Evolutionary conservation across 2,797 vertebrate genomes (phyloP).

Genomic region (Lerista edwardsae): DNA sequence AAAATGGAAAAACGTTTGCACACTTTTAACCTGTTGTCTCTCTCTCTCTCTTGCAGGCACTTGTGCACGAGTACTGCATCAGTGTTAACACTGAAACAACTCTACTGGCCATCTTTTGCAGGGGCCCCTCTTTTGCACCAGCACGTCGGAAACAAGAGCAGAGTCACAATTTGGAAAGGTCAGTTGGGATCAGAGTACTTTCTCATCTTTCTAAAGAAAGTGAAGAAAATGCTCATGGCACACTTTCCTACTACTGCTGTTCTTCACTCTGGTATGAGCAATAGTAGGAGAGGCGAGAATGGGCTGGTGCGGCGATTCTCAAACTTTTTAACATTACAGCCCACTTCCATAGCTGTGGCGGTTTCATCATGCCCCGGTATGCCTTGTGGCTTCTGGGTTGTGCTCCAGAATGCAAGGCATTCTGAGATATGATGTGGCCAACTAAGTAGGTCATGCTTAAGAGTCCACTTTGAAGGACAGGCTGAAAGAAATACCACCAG

Average conservation of each 20-base stretch:
- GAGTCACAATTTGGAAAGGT: conserved; percentile 71
- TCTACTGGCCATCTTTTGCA: conserved; percentile 42
- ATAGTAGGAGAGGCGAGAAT: background rate
- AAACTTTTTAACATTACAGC: too few species aligned
- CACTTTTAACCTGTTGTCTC: conserved; percentile 10
- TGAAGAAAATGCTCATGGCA: background rate
- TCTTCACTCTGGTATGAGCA: background rate
- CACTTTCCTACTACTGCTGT: too few species aligned
- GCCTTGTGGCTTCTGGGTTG: too few species aligned
- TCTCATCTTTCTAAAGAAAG: background rate
- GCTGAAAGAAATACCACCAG: too few species aligned
- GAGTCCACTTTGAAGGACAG: too few species aligned
- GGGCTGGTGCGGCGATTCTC: background rate
- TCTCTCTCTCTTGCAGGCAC: conserved; percentile 55
- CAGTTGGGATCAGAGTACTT: conserved; percentile 40
- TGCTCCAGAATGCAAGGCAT: too few species aligned
- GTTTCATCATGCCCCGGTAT: too few species aligned
- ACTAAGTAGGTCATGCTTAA: too few species aligned
- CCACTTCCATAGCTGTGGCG: too few species aligned
- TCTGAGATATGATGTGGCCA: too few species aligned
- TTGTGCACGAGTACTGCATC: conserved; percentile 52
- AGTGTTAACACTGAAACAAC: conserved; percentile 65
- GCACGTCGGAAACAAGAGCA: conserved; percentile 63
- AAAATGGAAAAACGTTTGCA: background rate
- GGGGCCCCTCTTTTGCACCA: conserved; percentile 46